These are phyloP conservation scores for Enteromius unitaeniatus DNA, from an alignment of 2,797 vertebrate genomes.

Conservation along the genomic window DNA sequence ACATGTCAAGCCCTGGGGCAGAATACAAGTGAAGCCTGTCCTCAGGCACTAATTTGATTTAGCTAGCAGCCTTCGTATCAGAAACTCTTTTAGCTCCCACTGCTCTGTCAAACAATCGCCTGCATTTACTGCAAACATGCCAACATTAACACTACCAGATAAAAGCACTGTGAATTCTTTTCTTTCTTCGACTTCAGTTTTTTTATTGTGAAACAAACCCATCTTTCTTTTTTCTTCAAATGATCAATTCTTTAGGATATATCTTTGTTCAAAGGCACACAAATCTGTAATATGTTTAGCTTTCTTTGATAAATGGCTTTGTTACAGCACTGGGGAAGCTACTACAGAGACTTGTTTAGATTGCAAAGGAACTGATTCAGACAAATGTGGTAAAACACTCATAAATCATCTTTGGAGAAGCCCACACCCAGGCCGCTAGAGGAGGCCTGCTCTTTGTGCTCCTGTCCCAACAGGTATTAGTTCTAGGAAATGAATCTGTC, in stretches of 20 bases:
- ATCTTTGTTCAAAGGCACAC: constrained; percentile 18
- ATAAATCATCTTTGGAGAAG: constrained; percentile 70
- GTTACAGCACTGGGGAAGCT: constrained; percentile 18
- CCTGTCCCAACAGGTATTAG: constrained; percentile 73
- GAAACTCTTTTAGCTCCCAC: constrained; percentile 69
- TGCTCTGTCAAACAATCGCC: constrained; percentile 71
- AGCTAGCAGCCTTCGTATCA: constrained; percentile 64
- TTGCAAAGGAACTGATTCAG: constrained; percentile 61
- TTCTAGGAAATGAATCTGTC: constrained; percentile 78
- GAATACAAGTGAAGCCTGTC: constrained; percentile 75
- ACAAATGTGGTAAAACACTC: constrained; percentile 71
- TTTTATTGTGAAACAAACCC: not conserved
- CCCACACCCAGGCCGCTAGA: constrained; percentile 71
- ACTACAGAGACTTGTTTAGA: constrained; percentile 41
- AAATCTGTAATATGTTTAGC: constrained; percentile 13
- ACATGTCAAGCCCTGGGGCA: constrained; percentile 68
- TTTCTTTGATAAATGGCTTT: constrained; percentile 39
- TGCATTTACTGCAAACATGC: constrained; percentile 73
- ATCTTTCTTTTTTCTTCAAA: not conserved
- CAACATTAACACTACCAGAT: constrained; percentile 70
- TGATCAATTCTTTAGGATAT: not conserved
- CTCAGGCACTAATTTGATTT: constrained; percentile 76
- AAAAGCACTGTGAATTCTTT: constrained; percentile 64
- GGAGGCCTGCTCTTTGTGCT: constrained; percentile 43
- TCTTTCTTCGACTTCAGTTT: constrained; percentile 1